Percentiles rank a stretch among this genome's conserved stretches.
Conservation (phyloP, 2,797 vertebrate species). For the Danio kyathit region DNA sequence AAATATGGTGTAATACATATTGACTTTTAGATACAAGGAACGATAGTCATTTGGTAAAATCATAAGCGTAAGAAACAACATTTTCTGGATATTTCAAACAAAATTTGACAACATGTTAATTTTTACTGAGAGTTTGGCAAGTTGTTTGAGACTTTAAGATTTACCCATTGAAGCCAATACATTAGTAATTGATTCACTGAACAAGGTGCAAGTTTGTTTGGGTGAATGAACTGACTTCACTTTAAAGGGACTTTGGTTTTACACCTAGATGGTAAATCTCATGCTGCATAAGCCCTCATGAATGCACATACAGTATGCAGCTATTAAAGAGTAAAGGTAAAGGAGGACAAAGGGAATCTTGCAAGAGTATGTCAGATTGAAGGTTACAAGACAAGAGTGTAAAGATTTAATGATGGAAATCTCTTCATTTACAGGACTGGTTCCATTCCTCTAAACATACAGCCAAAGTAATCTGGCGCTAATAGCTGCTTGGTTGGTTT, state of each 20-base stretch:
- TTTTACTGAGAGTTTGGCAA: too few species aligned
- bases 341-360: neutral
- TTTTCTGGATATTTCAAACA: neutral
- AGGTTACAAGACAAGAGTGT: neutral
- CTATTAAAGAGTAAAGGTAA: neutral
- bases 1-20: too few species aligned
- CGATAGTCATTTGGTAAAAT: too few species aligned
- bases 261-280: neutral
- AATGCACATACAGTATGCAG: neutral
- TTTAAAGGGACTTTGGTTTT: too few species aligned
- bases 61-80: neutral
- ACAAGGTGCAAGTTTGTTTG: too few species aligned
- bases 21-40: too few species aligned
- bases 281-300: neutral
- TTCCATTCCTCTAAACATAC: neutral
- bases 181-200: too few species aligned
- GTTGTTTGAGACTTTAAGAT: too few species aligned
- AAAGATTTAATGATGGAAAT: neutral
- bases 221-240: too few species aligned
- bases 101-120: too few species aligned
- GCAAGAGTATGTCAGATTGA: neutral
- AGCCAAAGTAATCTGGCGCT: conserved; percentile 6
- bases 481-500: conserved; percentile 7
- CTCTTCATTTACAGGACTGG: neutral
- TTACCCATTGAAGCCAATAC: too few species aligned